Evolutionary conservation across 2,113 vertebrate genomes (phyloP).

Genomic region (Anguilla japonica): DNA sequence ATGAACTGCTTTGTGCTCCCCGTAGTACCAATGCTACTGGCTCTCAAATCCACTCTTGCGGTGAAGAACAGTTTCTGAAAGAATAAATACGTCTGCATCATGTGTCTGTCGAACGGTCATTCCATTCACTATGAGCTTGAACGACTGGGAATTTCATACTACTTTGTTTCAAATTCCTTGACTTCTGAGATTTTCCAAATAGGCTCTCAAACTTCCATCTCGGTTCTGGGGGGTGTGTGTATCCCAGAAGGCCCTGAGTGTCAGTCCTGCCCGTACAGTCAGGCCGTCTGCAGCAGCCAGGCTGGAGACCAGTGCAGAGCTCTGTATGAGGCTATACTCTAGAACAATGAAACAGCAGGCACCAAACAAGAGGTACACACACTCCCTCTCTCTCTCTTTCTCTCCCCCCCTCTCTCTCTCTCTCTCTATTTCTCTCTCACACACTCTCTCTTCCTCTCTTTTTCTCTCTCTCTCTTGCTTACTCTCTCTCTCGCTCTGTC

Average conservation of each 20-base stretch:
- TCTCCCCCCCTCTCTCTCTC: neutral
- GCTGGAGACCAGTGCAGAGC: neutral
- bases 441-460: neutral
- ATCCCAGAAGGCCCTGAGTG: neutral
- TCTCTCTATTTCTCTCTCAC: no score
- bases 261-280: neutral
- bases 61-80: no score
- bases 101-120: no score
- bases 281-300: no score
- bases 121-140: no score
- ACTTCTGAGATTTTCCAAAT: neutral
- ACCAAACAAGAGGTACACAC: neutral
- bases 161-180: no score
- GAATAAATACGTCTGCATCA: no score
- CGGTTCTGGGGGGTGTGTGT: neutral
- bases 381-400: neutral
- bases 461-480: neutral
- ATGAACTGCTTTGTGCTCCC: no score
- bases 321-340: neutral
- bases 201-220: neutral
- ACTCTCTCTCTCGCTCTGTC: no score
- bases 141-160: no score
- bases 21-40: no score
- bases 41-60: no score
- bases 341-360: constrained; percentile 2